These are phyloP conservation scores for Lepus europaeus DNA, from an alignment of 2,113 vertebrate genomes.

Conservation along the genomic window DNA sequence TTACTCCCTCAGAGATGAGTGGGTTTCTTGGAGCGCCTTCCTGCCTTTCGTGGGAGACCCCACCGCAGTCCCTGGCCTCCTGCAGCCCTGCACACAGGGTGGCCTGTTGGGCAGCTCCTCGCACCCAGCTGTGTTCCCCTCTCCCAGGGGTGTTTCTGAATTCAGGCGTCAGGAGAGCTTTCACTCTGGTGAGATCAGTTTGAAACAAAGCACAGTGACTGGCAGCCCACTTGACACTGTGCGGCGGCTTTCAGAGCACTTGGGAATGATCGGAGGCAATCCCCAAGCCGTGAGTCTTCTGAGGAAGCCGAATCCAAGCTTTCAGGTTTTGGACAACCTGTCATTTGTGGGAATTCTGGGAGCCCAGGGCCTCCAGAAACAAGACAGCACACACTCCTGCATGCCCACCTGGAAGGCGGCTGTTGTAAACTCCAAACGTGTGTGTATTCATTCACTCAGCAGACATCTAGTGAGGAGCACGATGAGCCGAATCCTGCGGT, in stretches of 20 bases:
- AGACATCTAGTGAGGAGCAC: neutral
- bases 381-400: neutral
- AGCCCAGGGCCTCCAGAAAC: neutral
- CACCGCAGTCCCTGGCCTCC: neutral
- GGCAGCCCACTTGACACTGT: too few species aligned
- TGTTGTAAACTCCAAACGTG: fast-evolving
- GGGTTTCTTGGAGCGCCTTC: neutral
- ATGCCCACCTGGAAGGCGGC: neutral
- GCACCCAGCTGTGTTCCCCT: fast-evolving
- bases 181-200: neutral
- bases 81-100: fast-evolving
- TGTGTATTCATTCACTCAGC: neutral
- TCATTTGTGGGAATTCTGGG: neutral
- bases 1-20: neutral
- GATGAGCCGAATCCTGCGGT: neutral
- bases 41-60: neutral
- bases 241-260: neutral
- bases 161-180: neutral
- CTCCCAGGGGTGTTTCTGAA: neutral
- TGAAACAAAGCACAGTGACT: neutral
- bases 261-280: neutral
- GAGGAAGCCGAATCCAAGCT: neutral
- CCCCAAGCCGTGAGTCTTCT: neutral
- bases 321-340: neutral
- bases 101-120: fast-evolving